Base-by-base conservation (phyloP, 2,797 vertebrate species). In the Rachycentron canadum region DNA sequence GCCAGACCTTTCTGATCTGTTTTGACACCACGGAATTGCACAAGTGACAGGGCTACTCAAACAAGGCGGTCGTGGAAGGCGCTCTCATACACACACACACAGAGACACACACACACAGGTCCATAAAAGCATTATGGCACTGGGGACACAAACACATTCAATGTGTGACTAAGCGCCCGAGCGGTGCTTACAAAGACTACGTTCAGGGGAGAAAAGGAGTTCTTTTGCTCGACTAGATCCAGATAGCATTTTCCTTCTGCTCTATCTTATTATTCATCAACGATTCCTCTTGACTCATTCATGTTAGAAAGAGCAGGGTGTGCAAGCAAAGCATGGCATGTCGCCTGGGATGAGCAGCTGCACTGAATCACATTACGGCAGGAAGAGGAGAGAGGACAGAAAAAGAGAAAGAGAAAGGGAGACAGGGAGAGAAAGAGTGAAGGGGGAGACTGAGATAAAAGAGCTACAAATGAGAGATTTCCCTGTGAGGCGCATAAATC, bases 11-110 rank as follows among this genome's bases (percentile, higher is more conserved):
- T 93, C 86, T 94, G 93, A 95, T 93, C 91, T 95, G 94, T 94
- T 95, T 95, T 95, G 95, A 95, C 94, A 94, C 85, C 85, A 91
- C 85, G 59, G 88, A 93, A 93, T 94, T 94, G 94, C 92, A 92
- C 89, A 92, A 94, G 90, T 93, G 94, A 95, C 94, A 94, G 88
- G 89, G 87, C 91, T 89, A 92, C 93, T 95, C 93, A 95, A 94
- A 94, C 92, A 94, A 92, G 89, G 90, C 64, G 69, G 88, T 79
- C 60, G 83, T 79, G 68, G 89, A 86, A 82, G 77, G 67, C 45
- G 47, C 83, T 83, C 59, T 69, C 76, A 80, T 53, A 71, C 73
- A 69, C 83, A 74, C 63, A 65, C 67, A 36, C 41, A 45, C 62
- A 72, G 36, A 67, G 19, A 80, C 34, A 83, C 43, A 68, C 78